Evolutionary conservation across 2,113 vertebrate genomes (phyloP).

Genomic region (Zosterops japonicus): DNA sequence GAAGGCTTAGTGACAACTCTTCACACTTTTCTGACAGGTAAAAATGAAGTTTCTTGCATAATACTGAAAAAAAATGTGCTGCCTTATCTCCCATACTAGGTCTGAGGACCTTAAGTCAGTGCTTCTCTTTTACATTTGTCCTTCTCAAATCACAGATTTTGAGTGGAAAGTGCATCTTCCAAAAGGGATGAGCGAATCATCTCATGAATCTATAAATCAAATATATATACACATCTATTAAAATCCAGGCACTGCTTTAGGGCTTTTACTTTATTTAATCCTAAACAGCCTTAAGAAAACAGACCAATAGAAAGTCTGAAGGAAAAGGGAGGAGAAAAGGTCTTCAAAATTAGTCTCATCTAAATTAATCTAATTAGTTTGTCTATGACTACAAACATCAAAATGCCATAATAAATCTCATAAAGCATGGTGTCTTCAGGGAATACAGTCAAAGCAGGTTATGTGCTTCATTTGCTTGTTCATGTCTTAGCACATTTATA

Average conservation of each 20-base stretch:
- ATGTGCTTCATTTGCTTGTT: neutral
- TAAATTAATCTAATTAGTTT: neutral
- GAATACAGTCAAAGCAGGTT: neutral
- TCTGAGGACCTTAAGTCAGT: neutral
- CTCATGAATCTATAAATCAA: neutral
- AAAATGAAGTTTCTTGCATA: neutral
- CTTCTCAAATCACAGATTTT: neutral
- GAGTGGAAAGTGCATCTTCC: neutral
- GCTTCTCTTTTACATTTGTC: neutral
- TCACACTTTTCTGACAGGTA: constrained; percentile 79
- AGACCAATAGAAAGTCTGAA: neutral
- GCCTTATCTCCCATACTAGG: neutral
- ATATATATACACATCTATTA: neutral
- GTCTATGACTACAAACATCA: neutral
- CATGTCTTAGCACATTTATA: neutral
- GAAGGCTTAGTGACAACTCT: constrained; percentile 73
- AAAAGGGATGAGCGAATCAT: neutral
- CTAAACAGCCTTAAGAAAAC: neutral
- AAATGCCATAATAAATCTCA: neutral
- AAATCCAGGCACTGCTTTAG: neutral
- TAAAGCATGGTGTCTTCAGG: neutral
- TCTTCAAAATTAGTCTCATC: neutral
- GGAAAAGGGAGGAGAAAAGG: neutral
- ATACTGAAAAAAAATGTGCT: neutral
- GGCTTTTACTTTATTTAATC: neutral